A percentile compares a stretch with the other conserved stretches of the same genome.
phyloP scores from a whole-genome alignment of 2,888 invertebrate species.

The Sericinus montela region DNA sequence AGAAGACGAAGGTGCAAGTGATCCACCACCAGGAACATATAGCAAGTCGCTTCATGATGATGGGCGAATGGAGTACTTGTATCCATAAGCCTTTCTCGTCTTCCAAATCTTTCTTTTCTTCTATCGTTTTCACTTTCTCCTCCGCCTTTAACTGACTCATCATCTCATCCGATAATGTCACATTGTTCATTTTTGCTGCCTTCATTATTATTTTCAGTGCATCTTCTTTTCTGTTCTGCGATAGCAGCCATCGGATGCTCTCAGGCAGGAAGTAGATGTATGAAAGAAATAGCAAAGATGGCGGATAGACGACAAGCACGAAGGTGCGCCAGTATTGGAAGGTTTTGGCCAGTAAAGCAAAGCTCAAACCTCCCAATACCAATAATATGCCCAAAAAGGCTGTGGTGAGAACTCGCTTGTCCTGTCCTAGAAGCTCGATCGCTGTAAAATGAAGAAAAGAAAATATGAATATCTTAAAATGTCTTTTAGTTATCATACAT shows the following conservation, averaged over 20 bases:
- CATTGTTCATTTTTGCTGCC: slow-evolving; percentile 82
- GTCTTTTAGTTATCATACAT: no score
- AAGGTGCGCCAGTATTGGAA: slow-evolving; percentile 85
- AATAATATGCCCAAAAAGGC: slow-evolving; percentile 69
- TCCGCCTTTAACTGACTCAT: slow-evolving; percentile 59
- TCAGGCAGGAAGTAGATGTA: slow-evolving; percentile 87
- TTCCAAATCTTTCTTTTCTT: slow-evolving; percentile 38
- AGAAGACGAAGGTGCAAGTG: slow-evolving; percentile 88
- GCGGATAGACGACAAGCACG: slow-evolving; percentile 84
- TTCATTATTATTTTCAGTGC: slow-evolving; percentile 81
- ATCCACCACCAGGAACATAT: slow-evolving; percentile 84
- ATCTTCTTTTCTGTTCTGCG: slow-evolving; percentile 82
- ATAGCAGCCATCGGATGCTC: slow-evolving; percentile 87
- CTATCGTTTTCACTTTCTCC: slow-evolving; percentile 41
- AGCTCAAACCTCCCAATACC: slow-evolving; percentile 84
- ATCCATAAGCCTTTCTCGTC: slow-evolving; percentile 46
- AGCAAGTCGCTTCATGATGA: slow-evolving; percentile 59
- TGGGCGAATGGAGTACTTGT: slow-evolving; percentile 59
- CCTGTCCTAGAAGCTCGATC: slow-evolving; percentile 64
- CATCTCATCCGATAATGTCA: slow-evolving; percentile 65
- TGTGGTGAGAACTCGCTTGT: slow-evolving; percentile 63
- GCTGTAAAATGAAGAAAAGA: slow-evolving; percentile 42
- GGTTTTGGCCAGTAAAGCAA: slow-evolving; percentile 84
- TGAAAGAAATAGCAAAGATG: slow-evolving; percentile 82
- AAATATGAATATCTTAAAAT: no score